These are phyloP conservation scores for Pinna nobilis DNA, from an alignment of 1,140 invertebrate genomes.

Conservation along the genomic window DNA sequence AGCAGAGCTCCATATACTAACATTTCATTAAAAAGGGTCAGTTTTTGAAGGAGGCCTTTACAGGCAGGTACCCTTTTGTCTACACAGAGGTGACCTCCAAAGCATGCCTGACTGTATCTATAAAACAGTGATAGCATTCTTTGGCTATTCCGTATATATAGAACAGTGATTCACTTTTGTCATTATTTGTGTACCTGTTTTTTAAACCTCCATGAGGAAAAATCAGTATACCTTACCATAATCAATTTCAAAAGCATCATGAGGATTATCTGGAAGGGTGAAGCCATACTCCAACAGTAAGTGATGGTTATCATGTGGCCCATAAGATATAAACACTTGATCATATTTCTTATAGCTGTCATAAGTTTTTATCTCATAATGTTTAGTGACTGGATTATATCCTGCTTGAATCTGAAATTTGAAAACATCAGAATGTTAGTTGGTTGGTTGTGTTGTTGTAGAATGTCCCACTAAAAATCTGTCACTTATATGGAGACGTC, in stretches of 20 bases:
- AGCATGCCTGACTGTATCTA: no score
- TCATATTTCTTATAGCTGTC: conserved; percentile 75
- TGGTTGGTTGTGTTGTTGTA: no score
- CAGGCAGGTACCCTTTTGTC: no score
- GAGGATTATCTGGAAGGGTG: conserved; percentile 79
- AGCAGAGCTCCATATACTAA: no score
- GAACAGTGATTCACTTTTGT: background rate
- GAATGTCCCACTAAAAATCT: background rate
- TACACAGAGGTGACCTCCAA: no score
- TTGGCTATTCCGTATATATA: background rate
- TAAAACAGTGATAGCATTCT: no score
- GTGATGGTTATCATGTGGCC: conserved; percentile 81
- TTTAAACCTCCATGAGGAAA: background rate
- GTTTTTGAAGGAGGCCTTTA: no score
- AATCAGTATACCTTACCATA: conserved; percentile 49
- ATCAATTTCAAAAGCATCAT: conserved; percentile 77
- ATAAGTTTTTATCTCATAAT: conserved; percentile 78
- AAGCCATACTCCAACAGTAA: conserved; percentile 87
- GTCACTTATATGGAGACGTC: background rate
- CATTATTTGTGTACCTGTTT: background rate
- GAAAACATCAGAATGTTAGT: no score
- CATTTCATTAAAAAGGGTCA: no score
- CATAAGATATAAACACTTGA: conserved; percentile 87
- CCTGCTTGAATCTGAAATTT: conserved; percentile 75
- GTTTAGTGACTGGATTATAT: conserved; percentile 72